Evolutionary conservation across 2,888 invertebrate genomes (phyloP).

Genomic region (Psylliodes chrysocephalus): DNA sequence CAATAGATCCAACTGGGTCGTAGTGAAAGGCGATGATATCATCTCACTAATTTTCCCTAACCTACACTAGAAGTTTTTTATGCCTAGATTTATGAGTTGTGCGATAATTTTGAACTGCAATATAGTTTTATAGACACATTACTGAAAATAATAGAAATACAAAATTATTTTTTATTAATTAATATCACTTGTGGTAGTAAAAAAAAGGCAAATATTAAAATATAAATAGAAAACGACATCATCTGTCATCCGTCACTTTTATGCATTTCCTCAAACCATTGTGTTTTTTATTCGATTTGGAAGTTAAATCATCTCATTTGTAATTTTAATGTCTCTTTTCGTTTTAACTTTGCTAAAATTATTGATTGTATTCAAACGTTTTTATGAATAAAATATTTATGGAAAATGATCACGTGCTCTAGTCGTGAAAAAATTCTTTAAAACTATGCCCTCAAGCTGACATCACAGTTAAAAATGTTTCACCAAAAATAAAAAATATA

Average conservation of each 20-base stretch:
- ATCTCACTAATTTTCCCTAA: no score
- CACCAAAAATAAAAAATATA: no score
- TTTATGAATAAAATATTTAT: slow-evolving; percentile 45
- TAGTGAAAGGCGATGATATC: no score
- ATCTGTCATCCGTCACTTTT: slow-evolving; percentile 16
- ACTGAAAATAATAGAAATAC: no score
- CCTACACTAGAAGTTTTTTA: no score
- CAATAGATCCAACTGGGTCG: no score
- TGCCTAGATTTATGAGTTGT: no score
- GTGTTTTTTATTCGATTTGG: slow-evolving; percentile 38
- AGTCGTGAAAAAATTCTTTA: slow-evolving; percentile 19
- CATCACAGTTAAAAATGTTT: not conserved
- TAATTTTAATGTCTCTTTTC: slow-evolving; percentile 34
- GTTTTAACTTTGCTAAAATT: slow-evolving; percentile 38
- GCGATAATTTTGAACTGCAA: no score
- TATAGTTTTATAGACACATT: no score
- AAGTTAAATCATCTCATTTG: slow-evolving; percentile 41
- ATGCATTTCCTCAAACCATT: slow-evolving; percentile 32
- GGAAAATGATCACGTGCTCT: slow-evolving; percentile 40
- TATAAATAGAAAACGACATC: slow-evolving; percentile 1
- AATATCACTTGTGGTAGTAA: no score
- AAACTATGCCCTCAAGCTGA: not conserved
- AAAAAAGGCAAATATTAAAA: not conserved
- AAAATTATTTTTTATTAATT: no score
- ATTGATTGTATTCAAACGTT: slow-evolving; percentile 42